phyloP scores from a whole-genome alignment of 2,113 vertebrate species.

The Semicossyphus pulcher region DNA sequence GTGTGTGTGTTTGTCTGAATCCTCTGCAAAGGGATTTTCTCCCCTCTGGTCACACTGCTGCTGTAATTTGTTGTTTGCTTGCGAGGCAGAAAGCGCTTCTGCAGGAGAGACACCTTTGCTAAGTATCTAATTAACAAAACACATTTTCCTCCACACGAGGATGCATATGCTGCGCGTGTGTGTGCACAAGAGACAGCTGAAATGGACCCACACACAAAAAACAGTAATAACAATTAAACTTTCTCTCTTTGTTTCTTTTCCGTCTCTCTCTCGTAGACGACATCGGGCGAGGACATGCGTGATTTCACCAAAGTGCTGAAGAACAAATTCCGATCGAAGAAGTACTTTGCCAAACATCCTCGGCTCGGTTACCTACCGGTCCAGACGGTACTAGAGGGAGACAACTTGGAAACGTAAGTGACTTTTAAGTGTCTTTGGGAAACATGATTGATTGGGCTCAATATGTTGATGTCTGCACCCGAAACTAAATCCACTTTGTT shows the following conservation, averaged over 20 bases:
- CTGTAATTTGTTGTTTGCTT: slow-evolving; percentile 68
- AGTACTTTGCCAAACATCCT: slow-evolving; percentile 97
- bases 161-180: slow-evolving; percentile 18
- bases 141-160: slow-evolving; percentile 21
- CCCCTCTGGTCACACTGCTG: slow-evolving; percentile 37
- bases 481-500: too few relatives aligned
- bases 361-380: slow-evolving; percentile 97
- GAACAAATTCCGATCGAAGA: slow-evolving; percentile 99
- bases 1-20: slow-evolving; percentile 51
- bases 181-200: background rate
- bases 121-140: slow-evolving; percentile 65
- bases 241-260: background rate
- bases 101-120: slow-evolving; percentile 49
- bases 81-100: slow-evolving; percentile 43
- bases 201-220: slow-evolving; percentile 9
- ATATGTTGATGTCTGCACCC: too few relatives aligned
- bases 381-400: slow-evolving; percentile 97
- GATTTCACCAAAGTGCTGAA: slow-evolving; percentile 99
- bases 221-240: background rate
- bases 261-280: slow-evolving; percentile 84
- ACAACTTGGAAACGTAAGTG: slow-evolving; percentile 98
- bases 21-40: slow-evolving; percentile 43
- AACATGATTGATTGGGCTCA: too few relatives aligned
- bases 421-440: background rate
- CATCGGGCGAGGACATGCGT: slow-evolving; percentile 96